phyloP scores from a whole-genome alignment of 2,888 invertebrate genomes.

The Tetranychus piercei region DNA sequence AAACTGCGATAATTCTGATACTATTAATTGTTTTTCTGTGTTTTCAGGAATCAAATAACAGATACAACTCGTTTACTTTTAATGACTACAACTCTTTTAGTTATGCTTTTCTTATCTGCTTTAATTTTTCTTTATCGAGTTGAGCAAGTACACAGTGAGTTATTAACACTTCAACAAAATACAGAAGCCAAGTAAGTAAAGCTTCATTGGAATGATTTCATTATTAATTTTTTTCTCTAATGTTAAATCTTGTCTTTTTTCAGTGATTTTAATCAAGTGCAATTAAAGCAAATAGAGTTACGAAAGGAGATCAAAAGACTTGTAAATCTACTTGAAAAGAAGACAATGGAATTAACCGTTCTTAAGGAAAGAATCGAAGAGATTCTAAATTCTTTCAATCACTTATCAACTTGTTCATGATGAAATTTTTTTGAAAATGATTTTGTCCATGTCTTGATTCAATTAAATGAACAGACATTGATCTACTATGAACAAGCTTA shows the following conservation, averaged over 20 bases:
- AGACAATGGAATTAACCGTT: not conserved
- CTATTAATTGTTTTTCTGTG: not conserved
- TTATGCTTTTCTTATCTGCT: slow-evolving; percentile 3
- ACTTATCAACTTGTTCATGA: not conserved
- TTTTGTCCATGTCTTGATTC: not conserved
- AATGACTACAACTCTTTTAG: not conserved
- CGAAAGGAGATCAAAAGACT: not conserved
- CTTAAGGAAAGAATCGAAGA: slow-evolving; percentile 1
- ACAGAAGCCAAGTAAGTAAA: not conserved
- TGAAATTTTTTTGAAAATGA: not conserved
- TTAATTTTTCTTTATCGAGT: slow-evolving; percentile 3
- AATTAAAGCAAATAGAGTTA: not conserved
- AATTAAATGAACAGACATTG: not conserved
- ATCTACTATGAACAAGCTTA: too few relatives aligned
- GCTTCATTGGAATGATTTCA: not conserved
- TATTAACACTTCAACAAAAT: not conserved
- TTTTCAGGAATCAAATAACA: not conserved
- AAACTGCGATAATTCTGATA: not conserved
- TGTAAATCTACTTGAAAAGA: not conserved
- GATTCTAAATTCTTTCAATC: not conserved
- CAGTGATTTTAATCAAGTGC: slow-evolving; percentile 1
- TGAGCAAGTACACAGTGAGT: not conserved
- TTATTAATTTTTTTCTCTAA: too few relatives aligned
- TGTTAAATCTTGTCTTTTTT: not conserved
- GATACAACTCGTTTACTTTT: not conserved